phyloP scores from a whole-genome alignment of 1,140 invertebrate species.

The Sinonovacula constricta region DNA sequence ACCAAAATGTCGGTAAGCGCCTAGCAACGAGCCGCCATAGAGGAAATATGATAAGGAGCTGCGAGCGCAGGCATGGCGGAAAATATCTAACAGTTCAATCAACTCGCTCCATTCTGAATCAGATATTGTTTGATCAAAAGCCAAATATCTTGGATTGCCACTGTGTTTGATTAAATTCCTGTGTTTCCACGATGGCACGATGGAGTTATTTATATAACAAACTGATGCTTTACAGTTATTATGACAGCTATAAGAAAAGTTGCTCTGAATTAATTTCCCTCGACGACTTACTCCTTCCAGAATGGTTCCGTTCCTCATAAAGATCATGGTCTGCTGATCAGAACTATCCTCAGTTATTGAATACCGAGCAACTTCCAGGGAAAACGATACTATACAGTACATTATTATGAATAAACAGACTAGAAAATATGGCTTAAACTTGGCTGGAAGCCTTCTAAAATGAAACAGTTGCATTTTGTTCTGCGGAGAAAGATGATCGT shows the following conservation, averaged over 20 bases:
- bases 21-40: constrained; percentile 61
- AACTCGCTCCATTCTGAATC: not conserved
- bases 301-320: too few species aligned
- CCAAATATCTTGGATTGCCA: constrained; percentile 17
- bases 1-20: constrained; percentile 63
- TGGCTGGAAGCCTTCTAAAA: too few species aligned
- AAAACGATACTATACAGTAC: too few species aligned
- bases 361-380: too few species aligned
- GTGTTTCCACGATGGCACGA: not conserved
- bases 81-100: constrained; percentile 37
- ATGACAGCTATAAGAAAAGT: not conserved
- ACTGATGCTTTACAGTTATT: constrained; percentile 2
- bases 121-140: constrained; percentile 15
- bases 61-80: constrained; percentile 6
- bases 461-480: too few species aligned
- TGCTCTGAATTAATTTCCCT: not conserved
- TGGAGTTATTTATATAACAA: not conserved
- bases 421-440: too few species aligned
- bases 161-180: constrained; percentile 26
- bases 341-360: too few species aligned
- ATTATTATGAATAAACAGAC: too few species aligned
- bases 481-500: too few species aligned
- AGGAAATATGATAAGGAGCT: constrained; percentile 56
- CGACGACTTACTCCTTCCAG: too few species aligned
- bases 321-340: too few species aligned